Base-by-base conservation (phyloP, 2,888 invertebrate species). In the Oxycera nigricornis region DNA sequence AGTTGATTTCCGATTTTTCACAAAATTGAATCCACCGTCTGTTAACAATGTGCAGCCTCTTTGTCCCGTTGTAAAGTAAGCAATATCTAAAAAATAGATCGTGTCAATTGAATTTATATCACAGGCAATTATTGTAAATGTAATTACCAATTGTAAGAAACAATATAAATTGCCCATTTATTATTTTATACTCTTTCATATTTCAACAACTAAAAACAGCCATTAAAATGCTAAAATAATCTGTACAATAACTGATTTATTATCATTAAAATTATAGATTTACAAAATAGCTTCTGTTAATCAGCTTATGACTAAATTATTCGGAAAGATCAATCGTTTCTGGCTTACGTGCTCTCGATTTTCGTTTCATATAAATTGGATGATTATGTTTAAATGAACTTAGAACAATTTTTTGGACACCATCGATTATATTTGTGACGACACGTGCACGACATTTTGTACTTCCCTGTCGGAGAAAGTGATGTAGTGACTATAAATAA, bases 381-480 rank as follows among this genome's bases (percentile, higher is more conserved):
- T 85, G 85, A 78, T 83, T 85, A 62, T 85, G 85, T 46, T 80
- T 78, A 61, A 81, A 82, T 20, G 84, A 83, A 70, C 82, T 82
- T 20, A 83, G 78, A n/a, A 85, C 83, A 74, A 85, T 82, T 78
- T 82, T 82, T 59, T 85, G 82, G n/a, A 82, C 81, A 30, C 84
- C 85, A 39, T 85, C 82, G 2, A 83, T 80, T 28, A 84, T 80
- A 76, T 84, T 82, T 30, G 85, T 85, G 3, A 85, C 84, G 22
- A 85, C 83, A 2, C 85, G 80, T 1, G 85, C 85, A 76, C 82
- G 83, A 76, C 85, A 86, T 74, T 84, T 85, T 6, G 83, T 81
- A 78, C 85, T 85, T 26, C 85, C 85, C 85, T 85, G n/a, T n/a
- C n/a, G n/a, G n/a, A n/a, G n/a, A n/a, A n/a, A n/a, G n/a, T n/a